These are phyloP conservation scores for Austrolebias charrua DNA, from an alignment of 2,797 vertebrate species.

Conservation along the genomic window DNA sequence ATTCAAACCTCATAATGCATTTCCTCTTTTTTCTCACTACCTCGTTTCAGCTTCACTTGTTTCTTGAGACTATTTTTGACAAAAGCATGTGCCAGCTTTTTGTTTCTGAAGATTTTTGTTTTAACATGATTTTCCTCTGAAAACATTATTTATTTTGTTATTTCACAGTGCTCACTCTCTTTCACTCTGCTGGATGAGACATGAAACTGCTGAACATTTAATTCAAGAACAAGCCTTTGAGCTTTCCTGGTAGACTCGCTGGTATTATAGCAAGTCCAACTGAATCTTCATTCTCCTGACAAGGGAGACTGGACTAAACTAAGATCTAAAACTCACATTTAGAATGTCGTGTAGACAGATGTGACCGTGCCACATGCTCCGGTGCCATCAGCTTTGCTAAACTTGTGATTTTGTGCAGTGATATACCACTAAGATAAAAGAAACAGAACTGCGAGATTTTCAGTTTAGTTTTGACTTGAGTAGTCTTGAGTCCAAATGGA, in stretches of 20 bases:
- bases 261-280: slow-evolving; percentile 44
- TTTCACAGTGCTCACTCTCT: slow-evolving; percentile 34
- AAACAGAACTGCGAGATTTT: slow-evolving; percentile 17
- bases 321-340: background rate
- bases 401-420: slow-evolving; percentile 12
- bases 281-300: slow-evolving; percentile 59
- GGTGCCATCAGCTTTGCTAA: slow-evolving; percentile 28
- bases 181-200: slow-evolving; percentile 38
- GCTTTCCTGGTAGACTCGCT: slow-evolving; percentile 41
- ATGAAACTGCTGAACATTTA: slow-evolving; percentile 51
- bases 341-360: slow-evolving; percentile 53
- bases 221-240: slow-evolving; percentile 64
- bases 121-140: slow-evolving; percentile 39
- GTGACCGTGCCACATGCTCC: slow-evolving; percentile 4
- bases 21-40: background rate
- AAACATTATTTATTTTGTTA: slow-evolving; percentile 49
- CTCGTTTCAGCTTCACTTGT: slow-evolving; percentile 26
- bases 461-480: no score
- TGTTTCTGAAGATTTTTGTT: slow-evolving; percentile 28
- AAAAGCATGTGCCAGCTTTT: slow-evolving; percentile 42
- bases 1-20: background rate
- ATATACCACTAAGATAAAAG: slow-evolving; percentile 15
- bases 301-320: no score
- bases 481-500: no score
- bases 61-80: slow-evolving; percentile 47